Percentiles rank a stretch among this genome's conserved stretches.
Evolutionary conservation across 2,888 invertebrate genomes (phyloP).

Genomic region (Plusia festucae): DNA sequence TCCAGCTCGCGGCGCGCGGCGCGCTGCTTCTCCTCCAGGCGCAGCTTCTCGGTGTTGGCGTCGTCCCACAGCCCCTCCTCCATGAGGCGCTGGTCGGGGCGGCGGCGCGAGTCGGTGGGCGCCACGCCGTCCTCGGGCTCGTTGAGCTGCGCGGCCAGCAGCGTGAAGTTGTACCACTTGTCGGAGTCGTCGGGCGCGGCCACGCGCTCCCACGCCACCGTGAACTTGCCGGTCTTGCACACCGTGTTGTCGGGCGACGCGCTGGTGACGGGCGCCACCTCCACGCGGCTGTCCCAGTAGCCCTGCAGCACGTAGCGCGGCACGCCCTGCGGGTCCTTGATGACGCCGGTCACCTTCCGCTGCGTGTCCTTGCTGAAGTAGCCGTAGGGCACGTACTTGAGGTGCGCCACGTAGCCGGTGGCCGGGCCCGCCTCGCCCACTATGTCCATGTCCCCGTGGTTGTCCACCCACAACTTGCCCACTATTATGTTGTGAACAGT

Average conservation of each 20-base stretch:
- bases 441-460: constrained; percentile 99
- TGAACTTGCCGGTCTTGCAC: constrained; percentile 97
- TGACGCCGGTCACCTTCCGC: constrained; percentile 95
- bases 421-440: constrained; percentile 93
- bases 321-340: constrained; percentile 93
- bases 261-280: constrained; percentile 96
- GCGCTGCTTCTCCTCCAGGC: constrained; percentile 98
- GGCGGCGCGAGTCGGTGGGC: constrained; percentile 97
- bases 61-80: constrained; percentile 97
- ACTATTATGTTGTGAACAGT: constrained; percentile 99
- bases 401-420: constrained; percentile 97
- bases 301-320: constrained; percentile 94
- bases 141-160: constrained; percentile 98
- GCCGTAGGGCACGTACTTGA: constrained; percentile 99
- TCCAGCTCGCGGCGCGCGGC: constrained; percentile 93
- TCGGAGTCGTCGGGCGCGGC: constrained; percentile 92
- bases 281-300: constrained; percentile 98
- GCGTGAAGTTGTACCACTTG: constrained; percentile 97
- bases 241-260: constrained; percentile 94
- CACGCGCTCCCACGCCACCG: constrained; percentile 95
- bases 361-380: constrained; percentile 99
- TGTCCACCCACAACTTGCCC: constrained; percentile 99
- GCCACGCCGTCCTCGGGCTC: constrained; percentile 97
- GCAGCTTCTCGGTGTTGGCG: constrained; percentile 94
- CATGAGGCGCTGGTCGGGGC: constrained; percentile 99